Percentiles rank a stretch among this genome's conserved stretches.
Conservation (phyloP, 2,797 vertebrate genomes). For the Gymnothorax reevesii region DNA sequence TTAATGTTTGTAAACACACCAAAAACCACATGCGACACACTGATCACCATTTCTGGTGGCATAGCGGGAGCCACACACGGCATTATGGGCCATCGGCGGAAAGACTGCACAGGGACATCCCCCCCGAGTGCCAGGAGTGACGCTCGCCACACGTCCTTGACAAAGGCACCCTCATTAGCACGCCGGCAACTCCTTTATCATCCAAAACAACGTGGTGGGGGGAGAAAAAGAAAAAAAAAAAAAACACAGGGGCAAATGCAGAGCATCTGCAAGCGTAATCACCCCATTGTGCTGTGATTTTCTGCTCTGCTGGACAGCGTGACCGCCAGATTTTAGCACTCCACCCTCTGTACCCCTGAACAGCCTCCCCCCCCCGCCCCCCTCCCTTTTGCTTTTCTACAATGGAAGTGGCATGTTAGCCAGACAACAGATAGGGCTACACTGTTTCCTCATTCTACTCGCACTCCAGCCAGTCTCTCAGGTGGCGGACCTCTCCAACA, state of each 20-base stretch:
- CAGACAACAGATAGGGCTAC: constrained; percentile 74
- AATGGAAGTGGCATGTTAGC: constrained; percentile 59
- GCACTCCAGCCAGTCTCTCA: constrained; percentile 77
- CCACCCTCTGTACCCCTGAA: constrained; percentile 29
- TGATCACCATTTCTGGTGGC: background rate
- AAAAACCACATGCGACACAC: background rate
- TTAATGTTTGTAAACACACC: too few species aligned
- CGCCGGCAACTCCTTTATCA: constrained; percentile 53
- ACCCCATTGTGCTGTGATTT: constrained; percentile 94
- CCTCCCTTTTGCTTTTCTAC: constrained; percentile 27
- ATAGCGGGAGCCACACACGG: too few species aligned
- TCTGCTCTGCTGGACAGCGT: constrained; percentile 95
- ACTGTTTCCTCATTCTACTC: constrained; percentile 51
- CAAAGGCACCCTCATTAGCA: constrained; percentile 63
- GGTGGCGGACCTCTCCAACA: constrained; percentile 83
- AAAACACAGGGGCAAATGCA: constrained; percentile 78
- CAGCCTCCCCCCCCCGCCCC: background rate
- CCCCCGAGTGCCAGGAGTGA: constrained; percentile 5
- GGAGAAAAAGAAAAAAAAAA: constrained; percentile 59
- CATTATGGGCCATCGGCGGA: background rate
- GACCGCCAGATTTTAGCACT: constrained; percentile 83
- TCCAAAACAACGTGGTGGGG: background rate
- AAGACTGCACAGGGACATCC: background rate
- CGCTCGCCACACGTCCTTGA: constrained; percentile 58
- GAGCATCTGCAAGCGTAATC: constrained; percentile 98